A percentile compares a stretch with the other conserved stretches of the same genome.
These are phyloP conservation scores for Barnardius zonarius DNA, from an alignment of 2,113 vertebrate genomes.

Conservation along the genomic window DNA sequence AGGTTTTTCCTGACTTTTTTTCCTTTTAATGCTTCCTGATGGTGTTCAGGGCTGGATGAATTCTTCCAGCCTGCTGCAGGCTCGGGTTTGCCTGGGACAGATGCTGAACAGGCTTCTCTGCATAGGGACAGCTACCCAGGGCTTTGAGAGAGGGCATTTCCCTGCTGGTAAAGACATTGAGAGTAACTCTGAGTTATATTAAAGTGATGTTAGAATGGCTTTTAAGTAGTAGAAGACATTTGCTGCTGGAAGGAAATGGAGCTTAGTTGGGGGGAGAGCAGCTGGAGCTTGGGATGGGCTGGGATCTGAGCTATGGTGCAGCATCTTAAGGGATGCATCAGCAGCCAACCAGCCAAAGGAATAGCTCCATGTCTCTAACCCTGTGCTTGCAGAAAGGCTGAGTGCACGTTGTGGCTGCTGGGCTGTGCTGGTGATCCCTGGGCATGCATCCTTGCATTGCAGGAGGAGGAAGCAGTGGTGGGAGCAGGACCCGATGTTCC, in stretches of 20 bases:
- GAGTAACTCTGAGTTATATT: not conserved
- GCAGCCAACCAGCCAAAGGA: not conserved
- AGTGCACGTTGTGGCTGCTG: not conserved
- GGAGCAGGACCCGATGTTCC: not conserved
- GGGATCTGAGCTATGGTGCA: not conserved
- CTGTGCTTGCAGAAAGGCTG: not conserved
- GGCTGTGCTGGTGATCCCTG: not conserved
- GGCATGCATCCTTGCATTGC: not conserved
- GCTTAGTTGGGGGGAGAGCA: not conserved
- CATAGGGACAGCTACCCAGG: not conserved
- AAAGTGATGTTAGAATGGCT: not conserved
- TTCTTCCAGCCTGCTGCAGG: not conserved
- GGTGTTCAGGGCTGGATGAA: not conserved
- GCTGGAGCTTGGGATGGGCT: not conserved
- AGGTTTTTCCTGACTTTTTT: not conserved
- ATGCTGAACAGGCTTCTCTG: not conserved
- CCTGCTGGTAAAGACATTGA: not conserved
- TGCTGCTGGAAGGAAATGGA: not conserved
- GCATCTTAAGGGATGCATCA: not conserved
- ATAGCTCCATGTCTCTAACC: not conserved
- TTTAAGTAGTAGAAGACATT: not conserved
- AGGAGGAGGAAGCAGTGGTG: not conserved
- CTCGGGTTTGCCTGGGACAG: not conserved
- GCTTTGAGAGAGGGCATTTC: not conserved
- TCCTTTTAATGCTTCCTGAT: not conserved